These are phyloP conservation scores for Gastrophysa polygoni DNA, from an alignment of 2,888 invertebrate species.

Conservation along the genomic window DNA sequence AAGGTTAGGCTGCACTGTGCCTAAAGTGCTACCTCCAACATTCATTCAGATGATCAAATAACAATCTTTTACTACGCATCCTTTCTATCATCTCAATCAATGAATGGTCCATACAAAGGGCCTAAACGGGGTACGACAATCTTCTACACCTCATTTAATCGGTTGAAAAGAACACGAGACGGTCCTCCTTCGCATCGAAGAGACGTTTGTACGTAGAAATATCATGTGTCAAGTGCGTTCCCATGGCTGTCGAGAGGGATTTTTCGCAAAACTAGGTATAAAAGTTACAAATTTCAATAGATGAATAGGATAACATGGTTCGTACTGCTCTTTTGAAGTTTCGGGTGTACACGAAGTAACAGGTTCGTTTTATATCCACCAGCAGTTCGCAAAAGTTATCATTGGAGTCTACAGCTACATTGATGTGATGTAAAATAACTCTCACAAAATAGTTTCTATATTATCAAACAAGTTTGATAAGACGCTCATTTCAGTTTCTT, in stretches of 20 bases:
- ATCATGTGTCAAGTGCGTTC: constrained; percentile 58
- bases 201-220: constrained; percentile 34
- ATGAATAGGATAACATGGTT: constrained; percentile 45
- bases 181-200: constrained; percentile 34
- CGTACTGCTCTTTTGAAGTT: constrained; percentile 27
- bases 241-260: constrained; percentile 51
- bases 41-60: no score
- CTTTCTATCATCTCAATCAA: neutral
- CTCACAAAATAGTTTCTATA: no score
- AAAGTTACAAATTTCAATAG: constrained; percentile 55
- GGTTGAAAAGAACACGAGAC: constrained; percentile 22
- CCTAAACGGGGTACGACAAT: neutral
- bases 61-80: no score
- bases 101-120: neutral
- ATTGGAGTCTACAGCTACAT: no score
- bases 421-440: no score
- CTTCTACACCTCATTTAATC: neutral
- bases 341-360: constrained; percentile 15
- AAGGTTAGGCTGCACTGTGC: no score
- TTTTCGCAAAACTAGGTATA: constrained; percentile 54
- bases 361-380: constrained; percentile 10
- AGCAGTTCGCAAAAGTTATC: constrained; percentile 15
- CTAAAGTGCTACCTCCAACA: no score
- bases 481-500: no score
- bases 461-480: no score